Base-by-base conservation (phyloP, 2,888 invertebrate genomes). In the Drosophila siamana region DNA sequence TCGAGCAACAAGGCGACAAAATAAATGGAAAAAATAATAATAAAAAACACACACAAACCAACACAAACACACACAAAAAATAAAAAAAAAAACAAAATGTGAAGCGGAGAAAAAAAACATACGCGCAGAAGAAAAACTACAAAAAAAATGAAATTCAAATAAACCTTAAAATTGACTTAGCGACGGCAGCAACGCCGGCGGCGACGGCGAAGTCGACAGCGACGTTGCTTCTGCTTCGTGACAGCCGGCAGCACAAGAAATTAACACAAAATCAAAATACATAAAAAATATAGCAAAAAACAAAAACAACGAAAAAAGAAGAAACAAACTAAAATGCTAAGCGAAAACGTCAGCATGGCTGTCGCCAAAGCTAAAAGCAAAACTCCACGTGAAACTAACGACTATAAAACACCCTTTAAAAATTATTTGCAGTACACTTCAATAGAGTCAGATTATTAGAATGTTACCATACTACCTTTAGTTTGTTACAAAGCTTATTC, bases 81-180 rank as follows among this genome's bases (percentile, higher is more conserved):
- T 57, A 63, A 41, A 52, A 38, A 33, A 52, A 43, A 47, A 57
- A 61, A 46, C 36, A 30, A 52, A 41, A 38, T 19, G 30, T 57
- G 64, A 63, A 57, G 9, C 28, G 28, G 30, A 22, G 43, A 36
- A 24, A 59, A 57, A 44, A 55, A 22, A 36, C 11, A 52, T 38
- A 51, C 38, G 56, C 50, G 50, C 56, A 38, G 22, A 38, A 47
- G 61, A 67, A 86, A 88, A 83, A 80, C 80, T 79, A 79, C 44
- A 69, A 62, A 82, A 19, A 77, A 77, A 75, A 79, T 85, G 63
- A 88, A 86, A 86, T 88, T 83, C 74, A 83, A 83, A 84, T 88
- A 84, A 80, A 88, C 88, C 87, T 84, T 84, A 78, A 84, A 88
- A 83, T 83, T 83, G 84, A 83, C 88, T 83, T 86, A 69, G 74